Conservation (phyloP, 2,797 vertebrate genomes). For the Centroberyx gerrardi region DNA sequence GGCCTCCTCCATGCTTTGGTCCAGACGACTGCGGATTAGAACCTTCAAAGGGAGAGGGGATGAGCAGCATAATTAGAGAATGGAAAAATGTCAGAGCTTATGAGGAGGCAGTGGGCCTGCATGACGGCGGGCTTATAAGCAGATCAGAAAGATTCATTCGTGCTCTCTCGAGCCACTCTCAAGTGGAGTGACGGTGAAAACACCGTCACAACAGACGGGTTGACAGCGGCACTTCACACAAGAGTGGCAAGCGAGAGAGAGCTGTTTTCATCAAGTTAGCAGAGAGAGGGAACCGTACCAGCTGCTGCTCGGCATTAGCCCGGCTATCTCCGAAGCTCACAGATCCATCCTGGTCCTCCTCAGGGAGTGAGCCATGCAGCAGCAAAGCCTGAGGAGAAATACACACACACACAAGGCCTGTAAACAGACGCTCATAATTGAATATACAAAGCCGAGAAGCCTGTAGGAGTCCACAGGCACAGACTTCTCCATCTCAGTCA, state of each 20-base stretch:
- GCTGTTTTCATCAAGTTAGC: constrained; percentile 53
- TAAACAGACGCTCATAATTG: constrained; percentile 8
- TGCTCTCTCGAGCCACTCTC: constrained; percentile 45
- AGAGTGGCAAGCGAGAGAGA: constrained; percentile 43
- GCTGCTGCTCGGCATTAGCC: constrained; percentile 91
- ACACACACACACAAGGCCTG: constrained; percentile 22
- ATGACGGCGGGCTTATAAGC: constrained; percentile 46
- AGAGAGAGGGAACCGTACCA: constrained; percentile 86
- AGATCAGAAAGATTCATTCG: constrained; percentile 74
- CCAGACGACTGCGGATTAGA: constrained; percentile 94
- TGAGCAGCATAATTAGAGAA: constrained; percentile 69
- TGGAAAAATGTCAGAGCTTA: constrained; percentile 61
- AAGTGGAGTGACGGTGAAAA: constrained; percentile 59
- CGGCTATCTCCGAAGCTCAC: constrained; percentile 89
- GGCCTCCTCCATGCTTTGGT: constrained; percentile 96
- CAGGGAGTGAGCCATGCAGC: constrained; percentile 95
- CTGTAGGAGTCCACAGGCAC: background rate
- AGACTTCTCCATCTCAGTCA: constrained; percentile 2
- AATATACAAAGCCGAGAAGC: constrained; percentile 20
- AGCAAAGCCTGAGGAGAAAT: constrained; percentile 88
- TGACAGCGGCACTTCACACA: constrained; percentile 60
- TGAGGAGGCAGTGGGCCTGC: constrained; percentile 51
- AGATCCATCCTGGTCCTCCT: constrained; percentile 94
- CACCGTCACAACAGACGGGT: constrained; percentile 61
- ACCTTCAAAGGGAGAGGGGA: constrained; percentile 85